A percentile compares a stretch with the other conserved stretches of the same genome.
Evolutionary conservation across 2,797 vertebrate genomes (phyloP).

Genomic region (Enoplosus armatus): DNA sequence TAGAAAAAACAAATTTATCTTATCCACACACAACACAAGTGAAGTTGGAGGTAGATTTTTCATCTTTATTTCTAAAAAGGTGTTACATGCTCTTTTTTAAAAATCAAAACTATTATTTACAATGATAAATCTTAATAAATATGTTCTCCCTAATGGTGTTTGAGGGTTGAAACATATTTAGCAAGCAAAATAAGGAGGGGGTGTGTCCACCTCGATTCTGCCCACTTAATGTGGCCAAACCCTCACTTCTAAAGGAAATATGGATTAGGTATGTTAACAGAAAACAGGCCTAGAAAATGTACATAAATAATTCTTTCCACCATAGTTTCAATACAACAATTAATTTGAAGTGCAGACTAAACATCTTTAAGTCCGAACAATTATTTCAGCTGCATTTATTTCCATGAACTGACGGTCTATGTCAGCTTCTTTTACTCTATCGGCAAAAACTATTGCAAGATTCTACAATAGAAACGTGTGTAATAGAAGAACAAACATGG

Average conservation of each 20-base stretch:
- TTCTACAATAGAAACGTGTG: constrained; percentile 35
- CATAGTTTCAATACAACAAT: constrained; percentile 33
- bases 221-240: constrained; percentile 53
- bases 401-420: constrained; percentile 10
- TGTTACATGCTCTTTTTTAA: constrained; percentile 80
- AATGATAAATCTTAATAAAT: constrained; percentile 82
- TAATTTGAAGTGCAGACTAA: constrained; percentile 42
- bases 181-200: constrained; percentile 53
- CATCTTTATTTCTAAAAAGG: constrained; percentile 83
- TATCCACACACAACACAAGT: constrained; percentile 19
- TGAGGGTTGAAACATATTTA: constrained; percentile 67
- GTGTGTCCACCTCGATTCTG: constrained; percentile 36
- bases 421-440: constrained; percentile 3
- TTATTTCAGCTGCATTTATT: constrained; percentile 33
- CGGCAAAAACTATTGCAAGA: constrained; percentile 20
- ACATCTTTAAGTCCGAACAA: constrained; percentile 24
- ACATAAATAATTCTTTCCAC: constrained; percentile 47
- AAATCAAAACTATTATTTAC: constrained; percentile 85
- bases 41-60: constrained; percentile 54
- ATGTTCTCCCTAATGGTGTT: constrained; percentile 72
- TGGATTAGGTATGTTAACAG: constrained; percentile 57
- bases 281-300: constrained; percentile 38
- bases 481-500: constrained; percentile 42
- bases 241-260: constrained; percentile 51
- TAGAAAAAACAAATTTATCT: background rate